phyloP scores from a whole-genome alignment of 2,113 vertebrate genomes.

The Gulo gulo region DNA sequence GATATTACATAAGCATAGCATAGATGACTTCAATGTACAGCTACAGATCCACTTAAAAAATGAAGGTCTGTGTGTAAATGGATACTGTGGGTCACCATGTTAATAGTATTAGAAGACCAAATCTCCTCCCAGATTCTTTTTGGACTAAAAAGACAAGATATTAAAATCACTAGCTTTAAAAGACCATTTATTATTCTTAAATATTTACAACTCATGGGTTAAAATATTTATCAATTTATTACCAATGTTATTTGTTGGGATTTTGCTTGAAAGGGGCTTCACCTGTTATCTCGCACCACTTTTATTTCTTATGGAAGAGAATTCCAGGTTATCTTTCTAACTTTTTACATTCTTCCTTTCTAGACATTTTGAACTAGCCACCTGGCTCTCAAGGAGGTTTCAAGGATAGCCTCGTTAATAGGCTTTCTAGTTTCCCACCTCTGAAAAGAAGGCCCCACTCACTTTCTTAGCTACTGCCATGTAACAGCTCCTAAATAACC shows the following conservation, averaged over 20 bases:
- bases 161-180: slow-evolving; percentile 44
- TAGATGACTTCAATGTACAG: background rate
- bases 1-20: accelerated
- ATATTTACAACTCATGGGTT: slow-evolving; percentile 60
- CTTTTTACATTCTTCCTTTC: background rate
- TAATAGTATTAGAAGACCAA: background rate
- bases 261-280: background rate
- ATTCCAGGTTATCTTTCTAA: background rate
- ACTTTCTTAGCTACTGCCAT: background rate
- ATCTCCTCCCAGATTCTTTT: background rate
- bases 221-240: slow-evolving; percentile 22
- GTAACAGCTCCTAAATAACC: background rate
- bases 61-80: background rate
- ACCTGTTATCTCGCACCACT: background rate
- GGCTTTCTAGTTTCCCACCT: background rate
- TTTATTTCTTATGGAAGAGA: background rate
- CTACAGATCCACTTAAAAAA: background rate
- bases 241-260: background rate
- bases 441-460: background rate
- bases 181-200: slow-evolving; percentile 79
- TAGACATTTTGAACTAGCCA: background rate
- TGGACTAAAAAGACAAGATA: slow-evolving; percentile 17
- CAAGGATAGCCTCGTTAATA: background rate
- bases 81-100: background rate
- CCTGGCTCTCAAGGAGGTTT: background rate